Evolutionary conservation across 1,140 invertebrate species (phyloP).

Genomic region (Himalopsyche phryganea): DNA sequence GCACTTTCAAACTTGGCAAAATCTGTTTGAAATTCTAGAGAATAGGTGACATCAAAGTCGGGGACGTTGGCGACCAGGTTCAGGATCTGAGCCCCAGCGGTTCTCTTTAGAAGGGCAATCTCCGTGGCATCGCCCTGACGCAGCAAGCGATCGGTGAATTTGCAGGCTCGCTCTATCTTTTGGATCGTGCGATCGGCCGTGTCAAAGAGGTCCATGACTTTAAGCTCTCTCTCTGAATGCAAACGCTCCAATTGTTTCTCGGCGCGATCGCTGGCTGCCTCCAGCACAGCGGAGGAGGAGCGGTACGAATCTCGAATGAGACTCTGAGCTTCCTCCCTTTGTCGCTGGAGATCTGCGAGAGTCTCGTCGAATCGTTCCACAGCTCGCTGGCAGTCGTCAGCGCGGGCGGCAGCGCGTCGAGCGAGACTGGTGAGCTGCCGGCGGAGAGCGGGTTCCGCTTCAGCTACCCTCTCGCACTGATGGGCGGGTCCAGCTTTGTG

Average conservation of each 20-base stretch:
- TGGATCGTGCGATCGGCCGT: conserved; percentile 74
- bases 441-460: conserved; percentile 70
- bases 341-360: conserved; percentile 79
- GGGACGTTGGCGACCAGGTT: conserved; percentile 76
- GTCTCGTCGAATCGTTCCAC: conserved; percentile 69
- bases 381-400: conserved; percentile 71
- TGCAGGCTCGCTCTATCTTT: conserved; percentile 79
- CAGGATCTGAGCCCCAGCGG: conserved; percentile 70
- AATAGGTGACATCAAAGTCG: conserved; percentile 71
- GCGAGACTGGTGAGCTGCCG: conserved; percentile 72
- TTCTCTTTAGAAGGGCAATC: conserved; percentile 74
- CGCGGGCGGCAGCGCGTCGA: conserved; percentile 67
- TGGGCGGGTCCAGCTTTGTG: conserved; percentile 74
- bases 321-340: conserved; percentile 80
- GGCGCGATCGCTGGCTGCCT: conserved; percentile 71
- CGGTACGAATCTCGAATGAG: conserved; percentile 82
- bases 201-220: conserved; percentile 83
- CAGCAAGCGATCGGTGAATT: conserved; percentile 74
- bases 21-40: conserved; percentile 80
- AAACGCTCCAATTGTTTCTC: conserved; percentile 73
- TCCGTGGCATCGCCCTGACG: conserved; percentile 80
- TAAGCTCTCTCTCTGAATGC: conserved; percentile 79
- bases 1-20: conserved; percentile 72
- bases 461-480: conserved; percentile 70
- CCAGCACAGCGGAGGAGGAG: conserved; percentile 77